A percentile compares a stretch with the other conserved stretches of the same genome.
Evolutionary conservation across 2,888 invertebrate genomes (phyloP).

Genomic region (Eupithecia centaureata): DNA sequence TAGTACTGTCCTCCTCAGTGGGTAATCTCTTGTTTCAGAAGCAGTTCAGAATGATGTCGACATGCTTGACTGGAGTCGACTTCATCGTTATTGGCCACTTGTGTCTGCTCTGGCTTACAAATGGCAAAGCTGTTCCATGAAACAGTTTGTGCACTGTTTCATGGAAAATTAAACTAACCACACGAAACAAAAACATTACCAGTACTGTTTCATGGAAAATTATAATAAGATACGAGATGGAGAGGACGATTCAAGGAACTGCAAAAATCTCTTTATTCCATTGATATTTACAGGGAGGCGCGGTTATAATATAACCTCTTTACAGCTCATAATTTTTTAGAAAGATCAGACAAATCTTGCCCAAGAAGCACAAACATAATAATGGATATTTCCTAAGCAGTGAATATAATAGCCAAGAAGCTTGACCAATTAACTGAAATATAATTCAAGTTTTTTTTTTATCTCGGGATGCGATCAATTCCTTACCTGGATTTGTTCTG

Average conservation of each 20-base stretch:
- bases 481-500: no score
- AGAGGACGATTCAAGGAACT: no score
- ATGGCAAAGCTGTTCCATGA: no score
- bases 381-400: not conserved
- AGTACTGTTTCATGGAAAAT: not conserved
- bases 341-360: not conserved
- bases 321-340: not conserved
- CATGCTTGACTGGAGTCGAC: not conserved
- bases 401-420: not conserved
- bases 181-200: no score
- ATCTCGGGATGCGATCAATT: not conserved
- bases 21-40: not conserved
- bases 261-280: not conserved
- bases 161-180: no score
- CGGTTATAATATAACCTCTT: not conserved
- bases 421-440: not conserved
- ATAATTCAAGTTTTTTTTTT: not conserved
- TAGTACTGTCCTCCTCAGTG: conserved; percentile 20
- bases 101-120: no score
- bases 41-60: not conserved
- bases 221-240: no score
- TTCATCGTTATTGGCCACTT: not conserved
- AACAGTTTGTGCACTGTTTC: no score
- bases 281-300: not conserved
- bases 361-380: not conserved